Evolutionary conservation across 2,113 vertebrate species (phyloP).

Genomic region (Tetrao urogallus): DNA sequence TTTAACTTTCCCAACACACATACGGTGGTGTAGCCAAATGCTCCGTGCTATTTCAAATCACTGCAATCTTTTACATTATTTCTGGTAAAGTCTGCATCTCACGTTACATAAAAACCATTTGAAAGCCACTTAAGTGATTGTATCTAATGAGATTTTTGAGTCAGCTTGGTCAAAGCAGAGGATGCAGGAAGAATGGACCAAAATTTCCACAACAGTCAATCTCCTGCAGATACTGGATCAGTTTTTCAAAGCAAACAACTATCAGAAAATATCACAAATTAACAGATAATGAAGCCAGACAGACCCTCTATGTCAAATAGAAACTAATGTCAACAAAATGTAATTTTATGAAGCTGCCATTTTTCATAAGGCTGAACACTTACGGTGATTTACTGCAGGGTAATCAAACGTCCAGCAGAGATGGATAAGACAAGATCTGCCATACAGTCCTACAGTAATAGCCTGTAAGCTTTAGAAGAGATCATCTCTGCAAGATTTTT

Average conservation of each 20-base stretch:
- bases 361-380: constrained; percentile 4
- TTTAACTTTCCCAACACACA: constrained; percentile 10
- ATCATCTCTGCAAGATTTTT: background rate
- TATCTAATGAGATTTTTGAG: background rate
- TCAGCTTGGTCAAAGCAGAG: constrained; percentile 1
- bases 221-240: constrained; percentile 1
- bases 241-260: constrained; percentile 28
- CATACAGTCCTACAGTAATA: background rate
- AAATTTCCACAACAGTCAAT: constrained; percentile 28
- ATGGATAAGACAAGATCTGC: background rate
- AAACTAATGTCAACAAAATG: background rate
- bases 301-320: background rate
- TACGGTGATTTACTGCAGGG: background rate
- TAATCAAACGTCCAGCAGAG: background rate
- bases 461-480: background rate
- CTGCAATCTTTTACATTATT: background rate
- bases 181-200: constrained; percentile 48
- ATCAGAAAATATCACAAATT: constrained; percentile 30
- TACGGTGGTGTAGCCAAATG: background rate
- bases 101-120: background rate
- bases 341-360: background rate
- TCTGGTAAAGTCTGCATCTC: background rate
- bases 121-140: background rate
- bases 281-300: constrained; percentile 22
- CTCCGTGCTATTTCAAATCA: background rate